Evolutionary conservation across 2,113 vertebrate species (phyloP).

Genomic region (Cygnus atratus): DNA sequence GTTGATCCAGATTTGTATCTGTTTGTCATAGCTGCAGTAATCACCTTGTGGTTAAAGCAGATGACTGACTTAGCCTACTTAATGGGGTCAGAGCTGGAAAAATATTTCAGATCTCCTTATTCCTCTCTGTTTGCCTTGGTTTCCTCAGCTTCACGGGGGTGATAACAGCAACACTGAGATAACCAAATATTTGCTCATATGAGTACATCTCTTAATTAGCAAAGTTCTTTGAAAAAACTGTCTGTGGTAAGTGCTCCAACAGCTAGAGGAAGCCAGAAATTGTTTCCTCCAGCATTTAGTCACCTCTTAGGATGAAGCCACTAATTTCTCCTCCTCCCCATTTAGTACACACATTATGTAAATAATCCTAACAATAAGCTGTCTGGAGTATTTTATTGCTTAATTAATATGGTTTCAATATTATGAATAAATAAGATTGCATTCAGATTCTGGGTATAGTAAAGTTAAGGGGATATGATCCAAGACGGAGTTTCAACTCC

Average conservation of each 20-base stretch:
- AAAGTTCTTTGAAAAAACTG: constrained; percentile 1
- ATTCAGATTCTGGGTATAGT: constrained; percentile 39
- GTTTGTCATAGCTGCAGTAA: neutral
- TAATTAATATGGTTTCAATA: constrained; percentile 71
- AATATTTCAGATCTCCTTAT: neutral
- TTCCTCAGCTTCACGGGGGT: neutral
- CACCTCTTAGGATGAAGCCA: constrained; percentile 33
- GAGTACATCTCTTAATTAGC: constrained; percentile 45
- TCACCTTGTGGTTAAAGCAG: neutral
- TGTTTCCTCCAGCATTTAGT: constrained; percentile 1
- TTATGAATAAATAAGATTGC: constrained; percentile 64
- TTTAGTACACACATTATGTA: constrained; percentile 22
- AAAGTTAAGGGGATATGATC: constrained; percentile 62
- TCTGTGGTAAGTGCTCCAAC: neutral
- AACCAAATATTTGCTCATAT: constrained; percentile 30
- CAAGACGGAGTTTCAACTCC: constrained; percentile 72
- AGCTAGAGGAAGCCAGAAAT: constrained; percentile 15
- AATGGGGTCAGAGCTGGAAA: neutral
- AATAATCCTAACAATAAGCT: constrained; percentile 67
- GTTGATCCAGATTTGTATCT: neutral
- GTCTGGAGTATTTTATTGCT: constrained; percentile 67
- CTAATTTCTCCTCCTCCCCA: constrained; percentile 1
- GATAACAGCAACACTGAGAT: neutral
- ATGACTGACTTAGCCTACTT: neutral
- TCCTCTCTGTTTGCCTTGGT: constrained; percentile 5